A percentile compares a stretch with the other conserved stretches of the same genome.
phyloP scores from a whole-genome alignment of 2,113 vertebrate species.

The Danio rerio region GRCz12tu NC_133190.1:9776501-9777000 shows the following conservation, averaged over 20 bases:
- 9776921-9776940: constrained; percentile 81
- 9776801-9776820: constrained; percentile 42
- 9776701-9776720: constrained; percentile 42
- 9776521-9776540: background rate
- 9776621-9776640: constrained; percentile 11
- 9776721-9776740: constrained; percentile 44
- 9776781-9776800: constrained; percentile 45
- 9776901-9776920: constrained; percentile 79
- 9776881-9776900: constrained; percentile 82
- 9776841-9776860: constrained; percentile 15
- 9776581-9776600: constrained; percentile 18
- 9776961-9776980: constrained; percentile 77
- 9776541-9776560: constrained; percentile 6
- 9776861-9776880: constrained; percentile 81
- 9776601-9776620: constrained; percentile 26
- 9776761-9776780: constrained; percentile 46
- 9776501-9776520: background rate
- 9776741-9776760: constrained; percentile 47
- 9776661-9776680: constrained; percentile 13
- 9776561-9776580: background rate
- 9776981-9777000: constrained; percentile 72
- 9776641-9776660: constrained; percentile 1
- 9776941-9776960: constrained; percentile 83
- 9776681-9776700: constrained; percentile 5
- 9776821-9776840: constrained; percentile 46